These are phyloP conservation scores for Enteromius argenteus DNA, from an alignment of 2,797 vertebrate species.

Conservation along the genomic window DNA sequence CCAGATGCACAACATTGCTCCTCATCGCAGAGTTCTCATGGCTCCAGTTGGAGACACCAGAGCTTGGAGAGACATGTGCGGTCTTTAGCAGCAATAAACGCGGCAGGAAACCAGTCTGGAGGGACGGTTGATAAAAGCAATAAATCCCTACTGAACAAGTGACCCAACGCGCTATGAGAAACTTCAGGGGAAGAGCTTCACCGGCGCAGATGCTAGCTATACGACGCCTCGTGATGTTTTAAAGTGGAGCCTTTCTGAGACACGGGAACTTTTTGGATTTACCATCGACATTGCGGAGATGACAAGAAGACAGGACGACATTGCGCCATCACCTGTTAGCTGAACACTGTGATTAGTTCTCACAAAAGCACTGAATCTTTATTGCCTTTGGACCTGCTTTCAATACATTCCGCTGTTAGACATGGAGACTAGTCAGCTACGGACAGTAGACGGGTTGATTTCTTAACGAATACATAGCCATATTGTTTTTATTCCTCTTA, in stretches of 20 bases:
- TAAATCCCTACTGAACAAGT: conserved; percentile 72
- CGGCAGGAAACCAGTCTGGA: conserved; percentile 63
- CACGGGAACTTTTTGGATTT: conserved; percentile 45
- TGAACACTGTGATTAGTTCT: conserved; percentile 75
- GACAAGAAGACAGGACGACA: conserved; percentile 25
- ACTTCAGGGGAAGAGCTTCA: conserved; percentile 74
- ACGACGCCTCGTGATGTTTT: conserved; percentile 63
- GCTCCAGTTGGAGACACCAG: conserved; percentile 63
- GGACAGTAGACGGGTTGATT: conserved; percentile 67
- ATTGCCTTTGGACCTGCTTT: conserved; percentile 73
- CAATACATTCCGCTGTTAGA: conserved; percentile 60
- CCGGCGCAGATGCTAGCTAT: conserved; percentile 56
- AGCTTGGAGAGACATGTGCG: conserved; percentile 64
- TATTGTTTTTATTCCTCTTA: conserved; percentile 66
- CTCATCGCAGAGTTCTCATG: conserved; percentile 62
- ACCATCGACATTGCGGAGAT: not conserved
- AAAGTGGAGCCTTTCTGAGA: conserved; percentile 38
- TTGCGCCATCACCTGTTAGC: conserved; percentile 57
- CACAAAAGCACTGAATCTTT: conserved; percentile 62
- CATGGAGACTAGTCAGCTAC: conserved; percentile 69
- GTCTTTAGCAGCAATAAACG: conserved; percentile 72
- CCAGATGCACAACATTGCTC: conserved; percentile 47
- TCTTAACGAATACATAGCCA: conserved; percentile 72
- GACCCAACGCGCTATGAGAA: conserved; percentile 77
- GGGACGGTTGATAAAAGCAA: conserved; percentile 73